phyloP scores from a whole-genome alignment of 1,140 invertebrate species.

The Leptestheria dahalacensis region DNA sequence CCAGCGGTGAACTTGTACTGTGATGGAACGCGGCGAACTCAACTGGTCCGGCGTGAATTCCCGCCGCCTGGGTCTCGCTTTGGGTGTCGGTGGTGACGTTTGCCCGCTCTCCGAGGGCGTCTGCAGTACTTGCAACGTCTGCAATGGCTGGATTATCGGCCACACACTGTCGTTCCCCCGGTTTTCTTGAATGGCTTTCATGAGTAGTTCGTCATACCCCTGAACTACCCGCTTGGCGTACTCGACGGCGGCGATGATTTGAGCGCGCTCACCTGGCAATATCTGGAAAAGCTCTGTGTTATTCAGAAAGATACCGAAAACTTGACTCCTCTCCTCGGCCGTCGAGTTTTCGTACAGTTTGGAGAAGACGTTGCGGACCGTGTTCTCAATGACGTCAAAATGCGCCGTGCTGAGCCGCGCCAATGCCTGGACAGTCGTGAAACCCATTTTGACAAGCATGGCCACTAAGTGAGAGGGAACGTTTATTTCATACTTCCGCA shows the following conservation, averaged over 20 bases:
- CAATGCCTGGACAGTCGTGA: background rate
- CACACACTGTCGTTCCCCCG: background rate
- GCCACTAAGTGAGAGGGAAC: background rate
- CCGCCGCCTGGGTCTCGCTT: background rate
- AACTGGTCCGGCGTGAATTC: background rate
- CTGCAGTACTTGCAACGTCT: background rate
- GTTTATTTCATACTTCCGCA: background rate
- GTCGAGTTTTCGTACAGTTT: background rate
- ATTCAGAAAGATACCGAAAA: background rate
- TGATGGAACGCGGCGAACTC: background rate
- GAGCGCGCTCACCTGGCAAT: background rate
- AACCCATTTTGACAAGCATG: background rate
- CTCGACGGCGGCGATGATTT: background rate
- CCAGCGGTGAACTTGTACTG: background rate
- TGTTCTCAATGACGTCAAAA: background rate
- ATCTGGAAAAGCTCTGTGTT: background rate
- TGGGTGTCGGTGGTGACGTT: background rate
- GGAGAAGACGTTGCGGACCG: background rate
- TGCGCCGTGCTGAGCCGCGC: background rate
- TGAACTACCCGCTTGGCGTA: background rate
- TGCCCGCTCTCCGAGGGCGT: background rate
- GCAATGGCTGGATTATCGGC: background rate
- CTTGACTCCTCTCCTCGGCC: background rate
- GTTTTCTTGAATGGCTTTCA: background rate
- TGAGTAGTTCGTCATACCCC: background rate